These are phyloP conservation scores for Furnarius figulus DNA, from an alignment of 2,113 vertebrate genomes.

Conservation along the genomic window DNA sequence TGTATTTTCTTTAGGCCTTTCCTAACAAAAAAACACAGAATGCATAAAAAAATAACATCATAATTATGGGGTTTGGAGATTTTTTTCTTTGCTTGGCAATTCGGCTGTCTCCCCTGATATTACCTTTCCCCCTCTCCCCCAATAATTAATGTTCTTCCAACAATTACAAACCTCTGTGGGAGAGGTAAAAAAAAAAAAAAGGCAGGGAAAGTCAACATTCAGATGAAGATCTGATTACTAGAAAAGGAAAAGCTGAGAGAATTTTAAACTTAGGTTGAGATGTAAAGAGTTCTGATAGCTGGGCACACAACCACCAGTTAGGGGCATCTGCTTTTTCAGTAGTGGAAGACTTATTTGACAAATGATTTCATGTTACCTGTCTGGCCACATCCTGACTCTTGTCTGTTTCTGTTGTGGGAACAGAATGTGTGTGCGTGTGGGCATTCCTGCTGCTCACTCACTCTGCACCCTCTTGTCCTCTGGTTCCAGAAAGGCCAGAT, in stretches of 20 bases:
- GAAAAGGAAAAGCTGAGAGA: not conserved
- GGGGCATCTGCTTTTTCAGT: not conserved
- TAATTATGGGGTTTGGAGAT: not conserved
- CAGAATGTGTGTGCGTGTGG: accelerated
- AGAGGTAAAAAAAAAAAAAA: not conserved
- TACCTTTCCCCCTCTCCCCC: not conserved
- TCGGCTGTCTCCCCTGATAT: not conserved
- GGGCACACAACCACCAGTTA: not conserved
- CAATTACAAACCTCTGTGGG: not conserved
- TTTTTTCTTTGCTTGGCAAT: not conserved
- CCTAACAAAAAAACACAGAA: not conserved
- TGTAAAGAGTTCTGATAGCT: not conserved
- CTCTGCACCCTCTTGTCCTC: not conserved
- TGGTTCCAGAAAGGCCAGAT: not conserved
- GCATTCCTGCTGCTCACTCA: not conserved
- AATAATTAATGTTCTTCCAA: not conserved
- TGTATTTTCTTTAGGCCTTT: not conserved
- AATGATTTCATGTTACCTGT: not conserved
- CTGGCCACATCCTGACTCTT: not conserved
- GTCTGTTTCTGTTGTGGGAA: not conserved
- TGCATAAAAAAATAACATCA: not conserved
- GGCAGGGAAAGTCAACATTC: not conserved
- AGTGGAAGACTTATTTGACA: not conserved
- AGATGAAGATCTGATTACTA: not conserved
- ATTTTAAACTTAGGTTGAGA: not conserved